A percentile compares a stretch with the other conserved stretches of the same genome.
Conservation (phyloP, 2,113 vertebrate species). For the Seriola rivoliana region DNA sequence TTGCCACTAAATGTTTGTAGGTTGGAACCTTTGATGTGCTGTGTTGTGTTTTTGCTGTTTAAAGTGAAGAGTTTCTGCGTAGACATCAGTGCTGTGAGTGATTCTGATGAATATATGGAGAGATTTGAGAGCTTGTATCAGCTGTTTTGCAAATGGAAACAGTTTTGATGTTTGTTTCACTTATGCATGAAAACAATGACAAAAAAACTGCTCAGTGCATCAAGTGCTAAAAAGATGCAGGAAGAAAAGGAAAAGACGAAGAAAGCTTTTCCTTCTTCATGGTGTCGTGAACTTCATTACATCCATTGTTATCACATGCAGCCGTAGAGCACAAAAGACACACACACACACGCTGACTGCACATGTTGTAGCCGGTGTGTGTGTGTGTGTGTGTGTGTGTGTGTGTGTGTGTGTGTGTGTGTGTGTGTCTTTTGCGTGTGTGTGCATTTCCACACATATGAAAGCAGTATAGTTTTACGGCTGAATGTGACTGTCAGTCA, state of each 20-base stretch:
- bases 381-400: too few relatives aligned
- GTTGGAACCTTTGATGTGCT: too few relatives aligned
- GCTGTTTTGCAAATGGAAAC: background rate
- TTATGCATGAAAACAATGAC: background rate
- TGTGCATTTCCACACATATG: conserved; percentile 37
- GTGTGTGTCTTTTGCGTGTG: background rate
- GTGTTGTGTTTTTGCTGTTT: too few relatives aligned
- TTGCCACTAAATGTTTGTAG: too few relatives aligned
- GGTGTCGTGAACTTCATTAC: conserved; percentile 36
- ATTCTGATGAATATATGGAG: too few relatives aligned
- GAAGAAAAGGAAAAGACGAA: background rate
- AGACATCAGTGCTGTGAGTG: too few relatives aligned
- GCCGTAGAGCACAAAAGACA: background rate
- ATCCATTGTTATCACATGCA: background rate
- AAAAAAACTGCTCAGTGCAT: background rate
- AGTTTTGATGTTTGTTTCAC: background rate
- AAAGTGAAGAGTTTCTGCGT: too few relatives aligned
- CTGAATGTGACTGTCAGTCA: conserved; percentile 51
- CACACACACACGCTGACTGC: background rate
- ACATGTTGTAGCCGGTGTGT: background rate
- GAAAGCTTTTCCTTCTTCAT: conserved; percentile 10
- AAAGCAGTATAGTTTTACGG: conserved; percentile 68
- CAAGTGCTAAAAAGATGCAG: background rate
- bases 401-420: too few relatives aligned
- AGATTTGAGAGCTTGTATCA: too few relatives aligned